Conservation (phyloP, 2,113 vertebrate genomes). For the Tupaia chinensis region DNA sequence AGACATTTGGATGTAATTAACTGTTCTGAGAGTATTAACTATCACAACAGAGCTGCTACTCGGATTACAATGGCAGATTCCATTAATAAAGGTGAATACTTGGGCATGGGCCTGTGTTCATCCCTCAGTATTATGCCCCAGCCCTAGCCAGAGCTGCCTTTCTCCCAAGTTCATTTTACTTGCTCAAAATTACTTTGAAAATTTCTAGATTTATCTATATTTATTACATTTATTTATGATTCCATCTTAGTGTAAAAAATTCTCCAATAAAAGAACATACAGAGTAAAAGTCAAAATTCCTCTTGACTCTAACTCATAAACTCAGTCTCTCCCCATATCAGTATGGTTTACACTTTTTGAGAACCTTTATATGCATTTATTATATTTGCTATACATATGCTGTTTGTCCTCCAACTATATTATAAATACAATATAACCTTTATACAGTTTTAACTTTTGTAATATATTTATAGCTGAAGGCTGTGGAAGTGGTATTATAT, state of each 20-base stretch:
- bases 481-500: not conserved
- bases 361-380: not conserved
- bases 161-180: not conserved
- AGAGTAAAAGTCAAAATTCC: not conserved
- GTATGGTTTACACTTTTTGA: not conserved
- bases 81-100: not conserved
- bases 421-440: not conserved
- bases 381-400: not conserved
- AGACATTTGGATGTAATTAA: slow-evolving; percentile 34
- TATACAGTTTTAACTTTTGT: not conserved
- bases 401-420: not conserved
- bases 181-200: slow-evolving; percentile 48
- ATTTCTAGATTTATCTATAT: slow-evolving; percentile 2
- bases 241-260: not conserved
- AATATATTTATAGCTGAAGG: not conserved
- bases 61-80: not conserved
- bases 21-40: slow-evolving; percentile 24
- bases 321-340: not conserved
- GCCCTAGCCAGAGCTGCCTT: not conserved
- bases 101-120: not conserved
- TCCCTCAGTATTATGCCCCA: not conserved
- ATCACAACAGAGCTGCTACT: not conserved
- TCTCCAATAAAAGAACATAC: not conserved
- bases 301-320: not conserved
- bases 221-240: not conserved